Percentiles rank a stretch among this genome's conserved stretches.
phyloP scores from a whole-genome alignment of 2,888 invertebrate species.

The Selenia dentaria region DNA sequence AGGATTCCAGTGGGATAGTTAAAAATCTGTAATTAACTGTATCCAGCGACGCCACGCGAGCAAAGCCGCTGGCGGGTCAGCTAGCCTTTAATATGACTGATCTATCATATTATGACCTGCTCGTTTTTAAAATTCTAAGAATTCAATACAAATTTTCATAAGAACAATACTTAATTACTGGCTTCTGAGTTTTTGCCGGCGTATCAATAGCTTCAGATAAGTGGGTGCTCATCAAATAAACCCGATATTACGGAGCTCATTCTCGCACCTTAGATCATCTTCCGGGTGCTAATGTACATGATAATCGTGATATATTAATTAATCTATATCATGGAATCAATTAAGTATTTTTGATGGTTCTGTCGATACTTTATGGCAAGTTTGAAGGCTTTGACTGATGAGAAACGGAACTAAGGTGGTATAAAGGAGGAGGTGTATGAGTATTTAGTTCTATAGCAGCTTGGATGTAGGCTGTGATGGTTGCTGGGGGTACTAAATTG shows the following conservation, averaged over 20 bases:
- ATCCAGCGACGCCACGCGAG: too few species aligned
- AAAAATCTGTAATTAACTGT: too few species aligned
- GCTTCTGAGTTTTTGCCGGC: slow-evolving; percentile 12
- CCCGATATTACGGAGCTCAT: slow-evolving; percentile 11
- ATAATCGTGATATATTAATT: slow-evolving; percentile 45
- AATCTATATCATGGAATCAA: slow-evolving; percentile 52
- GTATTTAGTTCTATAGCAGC: not conserved
- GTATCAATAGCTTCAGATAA: slow-evolving; percentile 4
- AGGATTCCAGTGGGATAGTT: too few species aligned
- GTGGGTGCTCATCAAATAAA: slow-evolving; percentile 4
- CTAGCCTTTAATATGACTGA: too few species aligned
- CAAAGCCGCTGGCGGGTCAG: too few species aligned
- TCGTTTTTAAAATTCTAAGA: not conserved
- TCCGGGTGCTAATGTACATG: slow-evolving; percentile 35
- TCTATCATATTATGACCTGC: too few species aligned
- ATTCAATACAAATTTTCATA: not conserved
- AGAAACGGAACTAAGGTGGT: slow-evolving; percentile 47
- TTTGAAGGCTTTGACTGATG: slow-evolving; percentile 44
- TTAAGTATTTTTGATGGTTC: slow-evolving; percentile 51
- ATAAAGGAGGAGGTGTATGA: slow-evolving; percentile 26
- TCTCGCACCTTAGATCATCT: slow-evolving; percentile 19
- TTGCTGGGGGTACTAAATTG: not conserved
- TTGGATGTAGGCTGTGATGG: not conserved
- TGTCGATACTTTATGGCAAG: slow-evolving; percentile 47
- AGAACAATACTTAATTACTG: slow-evolving; percentile 7